Percentiles rank a stretch among this genome's conserved stretches.
phyloP scores from a whole-genome alignment of 2,888 invertebrate species.

The Drosophila affinis region DNA sequence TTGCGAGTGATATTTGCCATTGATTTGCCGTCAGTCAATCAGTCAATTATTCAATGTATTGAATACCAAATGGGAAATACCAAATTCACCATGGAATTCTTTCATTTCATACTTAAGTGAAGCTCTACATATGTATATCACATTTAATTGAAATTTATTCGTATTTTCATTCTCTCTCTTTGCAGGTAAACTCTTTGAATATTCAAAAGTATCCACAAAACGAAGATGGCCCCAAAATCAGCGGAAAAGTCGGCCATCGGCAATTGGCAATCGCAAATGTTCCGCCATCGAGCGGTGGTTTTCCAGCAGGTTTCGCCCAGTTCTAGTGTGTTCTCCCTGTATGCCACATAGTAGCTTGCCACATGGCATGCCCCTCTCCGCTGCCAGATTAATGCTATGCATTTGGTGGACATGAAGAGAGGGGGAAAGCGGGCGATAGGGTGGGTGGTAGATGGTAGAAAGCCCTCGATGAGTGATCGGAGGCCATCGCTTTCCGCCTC shows the following conservation, averaged over 20 bases:
- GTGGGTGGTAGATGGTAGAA: neutral
- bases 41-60: too few relatives aligned
- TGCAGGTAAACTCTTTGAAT: slow-evolving; percentile 8
- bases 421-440: neutral
- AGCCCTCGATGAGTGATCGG: slow-evolving; percentile 46
- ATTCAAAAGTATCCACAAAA: neutral
- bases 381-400: neutral
- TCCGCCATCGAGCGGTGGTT: too few relatives aligned
- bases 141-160: neutral
- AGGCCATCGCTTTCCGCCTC: slow-evolving; percentile 44
- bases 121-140: too few relatives aligned
- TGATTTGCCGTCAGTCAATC: too few relatives aligned
- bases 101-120: neutral
- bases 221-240: neutral
- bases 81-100: neutral
- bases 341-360: neutral
- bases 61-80: too few relatives aligned
- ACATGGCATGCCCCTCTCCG: neutral
- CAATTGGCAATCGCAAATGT: neutral
- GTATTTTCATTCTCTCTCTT: neutral
- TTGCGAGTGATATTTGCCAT: too few relatives aligned
- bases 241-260: neutral
- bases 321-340: neutral
- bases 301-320: neutral
- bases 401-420: neutral